Percentiles rank a stretch among this genome's conserved stretches.
These are phyloP conservation scores for Phasianus colchicus DNA, from an alignment of 2,113 vertebrate species.

Conservation along the genomic window DNA sequence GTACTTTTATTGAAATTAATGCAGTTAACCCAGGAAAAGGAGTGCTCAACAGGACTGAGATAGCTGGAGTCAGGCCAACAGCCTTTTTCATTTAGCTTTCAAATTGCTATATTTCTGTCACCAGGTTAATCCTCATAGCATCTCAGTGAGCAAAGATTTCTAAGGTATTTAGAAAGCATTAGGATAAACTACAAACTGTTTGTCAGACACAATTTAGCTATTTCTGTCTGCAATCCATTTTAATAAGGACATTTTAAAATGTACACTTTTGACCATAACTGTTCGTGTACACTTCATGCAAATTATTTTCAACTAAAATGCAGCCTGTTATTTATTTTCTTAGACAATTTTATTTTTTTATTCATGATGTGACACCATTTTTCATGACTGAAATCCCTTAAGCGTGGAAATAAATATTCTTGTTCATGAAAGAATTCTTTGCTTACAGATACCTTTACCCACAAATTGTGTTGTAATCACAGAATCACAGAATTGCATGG, in stretches of 20 bases:
- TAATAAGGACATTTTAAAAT: not conserved
- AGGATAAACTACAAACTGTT: not conserved
- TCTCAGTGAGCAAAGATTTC: not conserved
- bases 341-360: not conserved
- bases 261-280: not conserved
- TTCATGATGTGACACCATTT: not conserved
- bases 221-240: not conserved
- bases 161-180: not conserved
- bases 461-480: not conserved
- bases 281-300: not conserved
- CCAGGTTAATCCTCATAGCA: conserved; percentile 20
- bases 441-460: not conserved
- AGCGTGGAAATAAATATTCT: not conserved
- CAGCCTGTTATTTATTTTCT: not conserved
- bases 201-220: not conserved
- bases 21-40: conserved; percentile 8
- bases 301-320: conserved; percentile 2
- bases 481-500: too few relatives aligned
- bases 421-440: not conserved
- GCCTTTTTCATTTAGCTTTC: conserved; percentile 24
- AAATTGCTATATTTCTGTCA: conserved; percentile 34
- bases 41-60: conserved; percentile 1
- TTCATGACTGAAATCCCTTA: not conserved
- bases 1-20: conserved; percentile 48
- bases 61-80: conserved; percentile 12